A percentile compares a stretch with the other conserved stretches of the same genome.
phyloP scores from a whole-genome alignment of 1,140 invertebrate species.

The Neoseiulus cucumeris region DNA sequence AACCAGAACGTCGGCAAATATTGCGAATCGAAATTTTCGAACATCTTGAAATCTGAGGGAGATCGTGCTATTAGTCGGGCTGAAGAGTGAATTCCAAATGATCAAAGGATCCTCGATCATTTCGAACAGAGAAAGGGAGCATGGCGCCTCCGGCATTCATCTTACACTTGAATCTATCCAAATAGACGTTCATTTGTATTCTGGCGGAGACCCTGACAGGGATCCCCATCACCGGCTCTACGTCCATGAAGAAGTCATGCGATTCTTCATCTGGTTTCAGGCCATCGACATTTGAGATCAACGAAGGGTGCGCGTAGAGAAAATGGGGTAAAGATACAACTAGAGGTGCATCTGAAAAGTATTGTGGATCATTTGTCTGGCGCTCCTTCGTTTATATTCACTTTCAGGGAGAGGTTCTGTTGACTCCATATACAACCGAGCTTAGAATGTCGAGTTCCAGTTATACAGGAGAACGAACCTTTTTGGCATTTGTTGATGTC shows the following conservation, averaged over 20 bases:
- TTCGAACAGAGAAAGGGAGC: too few species aligned
- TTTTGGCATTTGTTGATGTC: slow-evolving; percentile 16
- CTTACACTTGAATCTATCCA: neutral
- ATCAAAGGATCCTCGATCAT: too few species aligned
- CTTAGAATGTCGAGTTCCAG: neutral
- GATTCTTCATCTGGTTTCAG: slow-evolving; percentile 47
- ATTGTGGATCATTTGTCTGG: too few species aligned
- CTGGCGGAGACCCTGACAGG: neutral
- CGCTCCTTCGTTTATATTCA: too few species aligned
- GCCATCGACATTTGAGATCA: slow-evolving; percentile 52
- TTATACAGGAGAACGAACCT: slow-evolving; percentile 35
- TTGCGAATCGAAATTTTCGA: neutral
- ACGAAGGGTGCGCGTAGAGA: slow-evolving; percentile 54
- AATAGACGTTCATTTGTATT: neutral
- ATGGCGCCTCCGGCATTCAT: too few species aligned
- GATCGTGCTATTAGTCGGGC: too few species aligned
- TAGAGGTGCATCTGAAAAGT: slow-evolving; percentile 48
- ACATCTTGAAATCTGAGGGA: neutral
- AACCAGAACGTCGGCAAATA: neutral
- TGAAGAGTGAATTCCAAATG: too few species aligned
- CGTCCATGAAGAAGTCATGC: slow-evolving; percentile 57
- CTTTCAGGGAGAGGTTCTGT: too few species aligned
- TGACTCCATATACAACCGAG: neutral
- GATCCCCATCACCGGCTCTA: slow-evolving; percentile 50
- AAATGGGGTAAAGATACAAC: slow-evolving; percentile 76